Percentiles rank a stretch among this genome's conserved stretches.
These are phyloP conservation scores for Anoplolepis gracilipes DNA, from an alignment of 1,140 invertebrate species.

Conservation along the genomic window DNA sequence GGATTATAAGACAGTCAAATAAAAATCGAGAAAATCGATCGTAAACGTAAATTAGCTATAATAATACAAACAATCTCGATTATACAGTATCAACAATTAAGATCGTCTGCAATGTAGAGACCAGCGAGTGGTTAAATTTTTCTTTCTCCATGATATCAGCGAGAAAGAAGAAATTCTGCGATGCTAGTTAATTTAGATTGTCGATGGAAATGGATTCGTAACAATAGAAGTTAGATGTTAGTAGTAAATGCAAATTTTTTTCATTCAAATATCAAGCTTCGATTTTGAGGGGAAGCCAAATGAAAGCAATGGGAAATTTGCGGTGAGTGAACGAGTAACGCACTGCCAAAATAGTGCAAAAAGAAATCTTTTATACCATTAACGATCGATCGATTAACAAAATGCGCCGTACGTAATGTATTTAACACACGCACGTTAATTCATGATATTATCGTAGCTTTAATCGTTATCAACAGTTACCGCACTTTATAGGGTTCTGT, in stretches of 20 bases:
- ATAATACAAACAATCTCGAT: not conserved
- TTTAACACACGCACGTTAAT: slow-evolving; percentile 83
- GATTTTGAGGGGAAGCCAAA: not conserved
- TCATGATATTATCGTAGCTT: slow-evolving; percentile 84
- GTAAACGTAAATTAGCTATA: not conserved
- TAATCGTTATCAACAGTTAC: slow-evolving; percentile 84
- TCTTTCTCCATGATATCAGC: slow-evolving; percentile 3
- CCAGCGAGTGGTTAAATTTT: slow-evolving; percentile 13
- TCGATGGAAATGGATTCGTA: slow-evolving; percentile 26
- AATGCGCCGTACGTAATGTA: slow-evolving; percentile 75
- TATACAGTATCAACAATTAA: slow-evolving; percentile 1
- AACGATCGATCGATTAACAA: slow-evolving; percentile 72
- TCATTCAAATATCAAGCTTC: slow-evolving; percentile 46
- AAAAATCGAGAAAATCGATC: slow-evolving; percentile 17
- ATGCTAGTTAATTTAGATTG: slow-evolving; percentile 13
- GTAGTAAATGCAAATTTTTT: slow-evolving; percentile 20
- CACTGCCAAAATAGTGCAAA: slow-evolving; percentile 61
- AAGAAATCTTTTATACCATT: slow-evolving; percentile 76
- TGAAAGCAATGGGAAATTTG: not conserved
- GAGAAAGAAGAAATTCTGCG: not conserved
- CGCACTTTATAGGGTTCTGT: slow-evolving; percentile 83
- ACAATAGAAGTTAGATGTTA: slow-evolving; percentile 26
- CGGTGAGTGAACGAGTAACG: not conserved
- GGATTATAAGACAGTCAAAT: slow-evolving; percentile 26
- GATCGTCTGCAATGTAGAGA: not conserved